phyloP scores from a whole-genome alignment of 2,113 vertebrate genomes.

The Neopipo cinnamomea region DNA sequence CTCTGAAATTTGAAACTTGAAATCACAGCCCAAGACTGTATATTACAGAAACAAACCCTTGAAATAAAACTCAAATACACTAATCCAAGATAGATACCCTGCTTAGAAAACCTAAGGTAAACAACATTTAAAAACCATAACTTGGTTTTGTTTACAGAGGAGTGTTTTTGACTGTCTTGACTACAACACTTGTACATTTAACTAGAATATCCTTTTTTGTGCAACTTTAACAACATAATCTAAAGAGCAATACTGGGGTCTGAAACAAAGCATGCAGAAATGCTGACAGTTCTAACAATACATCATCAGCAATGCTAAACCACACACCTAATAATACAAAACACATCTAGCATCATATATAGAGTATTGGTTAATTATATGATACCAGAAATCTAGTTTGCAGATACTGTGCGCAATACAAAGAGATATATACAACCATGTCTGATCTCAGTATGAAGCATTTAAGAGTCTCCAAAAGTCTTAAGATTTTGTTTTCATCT shows the following conservation, averaged over 20 bases:
- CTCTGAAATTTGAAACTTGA: not conserved
- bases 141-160: not conserved
- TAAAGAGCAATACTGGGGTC: not conserved
- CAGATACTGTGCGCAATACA: not conserved
- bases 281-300: not conserved
- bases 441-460: not conserved
- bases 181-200: not conserved
- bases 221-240: not conserved
- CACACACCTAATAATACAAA: not conserved
- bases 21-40: not conserved
- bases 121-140: not conserved
- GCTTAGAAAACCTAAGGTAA: not conserved
- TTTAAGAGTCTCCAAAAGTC: not conserved
- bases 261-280: not conserved
- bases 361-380: not conserved
- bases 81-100: not conserved
- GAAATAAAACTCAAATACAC: not conserved
- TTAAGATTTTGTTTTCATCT: not conserved
- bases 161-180: not conserved
- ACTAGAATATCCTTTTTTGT: not conserved
- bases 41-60: not conserved
- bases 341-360: not conserved
- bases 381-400: not conserved
- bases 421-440: not conserved
- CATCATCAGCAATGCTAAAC: not conserved